These are phyloP conservation scores for Chromobotia macracanthus DNA, from an alignment of 2,797 vertebrate species.

Conservation along the genomic window DNA sequence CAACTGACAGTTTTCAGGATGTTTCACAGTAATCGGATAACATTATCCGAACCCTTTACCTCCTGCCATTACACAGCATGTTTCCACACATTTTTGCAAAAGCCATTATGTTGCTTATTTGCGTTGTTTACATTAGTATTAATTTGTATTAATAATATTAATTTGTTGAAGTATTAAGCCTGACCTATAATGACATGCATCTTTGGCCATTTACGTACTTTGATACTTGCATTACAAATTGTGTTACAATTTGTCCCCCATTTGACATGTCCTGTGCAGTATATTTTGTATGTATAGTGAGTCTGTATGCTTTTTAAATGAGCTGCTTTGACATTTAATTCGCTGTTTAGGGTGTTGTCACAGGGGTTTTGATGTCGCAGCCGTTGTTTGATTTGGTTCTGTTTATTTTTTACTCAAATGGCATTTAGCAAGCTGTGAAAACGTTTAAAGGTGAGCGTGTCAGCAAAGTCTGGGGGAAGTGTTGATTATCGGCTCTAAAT, in stretches of 20 bases:
- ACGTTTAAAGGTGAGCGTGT: not conserved
- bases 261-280: too few species aligned
- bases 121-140: too few species aligned
- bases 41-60: not conserved
- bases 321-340: not conserved
- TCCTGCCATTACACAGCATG: too few species aligned
- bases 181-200: too few species aligned
- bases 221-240: too few species aligned
- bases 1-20: not conserved
- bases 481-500: not conserved
- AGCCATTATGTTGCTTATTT: too few species aligned
- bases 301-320: too few species aligned
- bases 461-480: not conserved
- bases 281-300: not conserved
- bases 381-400: not conserved
- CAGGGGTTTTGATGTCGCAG: not conserved
- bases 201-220: too few species aligned
- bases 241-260: too few species aligned
- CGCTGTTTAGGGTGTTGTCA: not conserved
- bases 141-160: too few species aligned
- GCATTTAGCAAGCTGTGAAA: not conserved
- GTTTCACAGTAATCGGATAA: not conserved
- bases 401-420: not conserved
- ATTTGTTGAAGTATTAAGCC: too few species aligned
- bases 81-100: too few species aligned